Evolutionary conservation across 2,797 vertebrate genomes (phyloP).

Genomic region (Sebastes hubbsi): DNA sequence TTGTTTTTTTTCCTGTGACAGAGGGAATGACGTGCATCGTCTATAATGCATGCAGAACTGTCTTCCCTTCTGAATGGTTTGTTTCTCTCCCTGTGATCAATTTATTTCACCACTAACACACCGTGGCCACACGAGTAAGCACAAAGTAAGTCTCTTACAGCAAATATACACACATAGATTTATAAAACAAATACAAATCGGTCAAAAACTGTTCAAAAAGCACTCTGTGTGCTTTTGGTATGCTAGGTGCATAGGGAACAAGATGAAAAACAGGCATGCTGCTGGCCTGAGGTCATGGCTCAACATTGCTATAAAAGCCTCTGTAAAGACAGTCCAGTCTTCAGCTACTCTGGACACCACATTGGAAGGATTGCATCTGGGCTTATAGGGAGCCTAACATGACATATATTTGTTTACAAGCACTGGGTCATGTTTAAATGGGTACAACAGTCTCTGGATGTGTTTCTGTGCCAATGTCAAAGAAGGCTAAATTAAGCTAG

Average conservation of each 20-base stretch:
- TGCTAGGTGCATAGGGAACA: neutral
- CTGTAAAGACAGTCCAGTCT: neutral
- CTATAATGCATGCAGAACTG: neutral
- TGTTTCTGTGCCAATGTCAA: neutral
- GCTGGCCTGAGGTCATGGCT: slow-evolving; percentile 1
- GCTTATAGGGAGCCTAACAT: neutral
- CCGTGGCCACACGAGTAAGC: neutral
- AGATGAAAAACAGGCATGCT: slow-evolving; percentile 2
- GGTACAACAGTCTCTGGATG: neutral
- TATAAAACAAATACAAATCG: neutral
- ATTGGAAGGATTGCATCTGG: neutral
- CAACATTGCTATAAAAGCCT: slow-evolving; percentile 1
- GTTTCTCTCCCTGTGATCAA: neutral
- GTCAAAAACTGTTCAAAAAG: neutral
- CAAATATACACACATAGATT: neutral
- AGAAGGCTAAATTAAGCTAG: slow-evolving; percentile 15
- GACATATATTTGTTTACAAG: slow-evolving; percentile 6
- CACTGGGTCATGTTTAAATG: neutral
- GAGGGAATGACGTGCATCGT: neutral
- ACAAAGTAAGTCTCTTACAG: neutral
- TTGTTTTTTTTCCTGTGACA: neutral
- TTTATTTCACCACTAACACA: neutral
- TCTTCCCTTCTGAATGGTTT: neutral
- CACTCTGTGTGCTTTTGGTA: neutral
- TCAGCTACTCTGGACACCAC: neutral